phyloP scores from a whole-genome alignment of 2,888 invertebrate species.

The Eudemis profundana region DNA sequence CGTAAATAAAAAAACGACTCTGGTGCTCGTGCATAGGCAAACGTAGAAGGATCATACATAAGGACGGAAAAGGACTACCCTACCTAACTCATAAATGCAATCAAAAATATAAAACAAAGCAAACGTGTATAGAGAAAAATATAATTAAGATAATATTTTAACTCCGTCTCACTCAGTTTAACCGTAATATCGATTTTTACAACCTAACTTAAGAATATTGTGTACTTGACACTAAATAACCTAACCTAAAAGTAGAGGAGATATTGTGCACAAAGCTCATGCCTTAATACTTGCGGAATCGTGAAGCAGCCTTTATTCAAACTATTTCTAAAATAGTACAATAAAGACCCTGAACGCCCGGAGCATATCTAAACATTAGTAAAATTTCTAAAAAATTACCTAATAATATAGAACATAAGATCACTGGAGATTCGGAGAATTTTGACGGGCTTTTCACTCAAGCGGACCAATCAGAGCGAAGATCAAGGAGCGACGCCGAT shows the following conservation, averaged over 20 bases:
- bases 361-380: conserved; percentile 40
- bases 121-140: conserved; percentile 57
- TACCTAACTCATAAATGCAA: conserved; percentile 61
- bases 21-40: conserved; percentile 76
- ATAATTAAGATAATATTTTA: conserved; percentile 60
- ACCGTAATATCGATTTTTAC: conserved; percentile 74
- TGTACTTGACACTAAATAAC: conserved; percentile 73
- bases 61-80: conserved; percentile 71
- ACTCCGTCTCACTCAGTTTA: conserved; percentile 64
- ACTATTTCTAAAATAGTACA: conserved; percentile 81
- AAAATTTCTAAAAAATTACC: conserved; percentile 23
- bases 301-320: conserved; percentile 68
- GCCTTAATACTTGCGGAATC: conserved; percentile 54
- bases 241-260: conserved; percentile 58
- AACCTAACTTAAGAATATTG: conserved; percentile 67
- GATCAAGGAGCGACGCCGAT: conserved; percentile 58
- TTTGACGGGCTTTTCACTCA: conserved; percentile 66
- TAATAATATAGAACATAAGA: conserved; percentile 50
- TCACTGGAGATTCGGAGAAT: conserved; percentile 49
- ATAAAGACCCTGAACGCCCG: conserved; percentile 71
- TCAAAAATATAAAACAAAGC: conserved; percentile 55
- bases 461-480: conserved; percentile 62
- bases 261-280: conserved; percentile 54
- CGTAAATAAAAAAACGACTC: conserved; percentile 66
- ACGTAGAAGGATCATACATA: conserved; percentile 56